These are phyloP conservation scores for Capreolus pygargus DNA, from an alignment of 2,113 vertebrate species.

Conservation along the genomic window DNA sequence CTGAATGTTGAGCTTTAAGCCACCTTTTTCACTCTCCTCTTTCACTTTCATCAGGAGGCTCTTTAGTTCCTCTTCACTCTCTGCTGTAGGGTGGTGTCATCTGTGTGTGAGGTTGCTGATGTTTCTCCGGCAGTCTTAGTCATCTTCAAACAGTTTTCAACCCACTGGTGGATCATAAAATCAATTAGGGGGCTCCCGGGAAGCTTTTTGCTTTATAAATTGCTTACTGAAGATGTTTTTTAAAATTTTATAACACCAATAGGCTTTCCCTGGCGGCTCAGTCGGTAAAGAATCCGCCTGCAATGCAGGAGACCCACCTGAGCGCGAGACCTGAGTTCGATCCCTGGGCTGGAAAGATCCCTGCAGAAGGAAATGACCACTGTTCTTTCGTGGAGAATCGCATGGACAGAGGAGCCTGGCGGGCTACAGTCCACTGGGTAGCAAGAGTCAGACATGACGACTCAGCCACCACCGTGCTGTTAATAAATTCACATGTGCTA, in stretches of 20 bases:
- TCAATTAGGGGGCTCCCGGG: neutral
- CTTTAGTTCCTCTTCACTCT: no score
- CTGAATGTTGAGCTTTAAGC: no score
- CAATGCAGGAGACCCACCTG: neutral
- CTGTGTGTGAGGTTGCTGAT: no score
- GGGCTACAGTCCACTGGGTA: rapidly evolving
- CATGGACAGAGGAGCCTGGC: neutral
- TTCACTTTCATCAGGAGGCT: no score
- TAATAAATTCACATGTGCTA: neutral
- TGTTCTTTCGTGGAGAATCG: rapidly evolving
- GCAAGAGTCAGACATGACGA: neutral
- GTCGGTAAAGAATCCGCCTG: neutral
- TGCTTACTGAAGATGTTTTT: neutral
- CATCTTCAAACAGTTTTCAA: neutral
- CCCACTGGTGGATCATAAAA: neutral
- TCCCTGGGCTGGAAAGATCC: neutral
- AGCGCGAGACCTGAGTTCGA: rapidly evolving
- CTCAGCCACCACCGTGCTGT: rapidly evolving
- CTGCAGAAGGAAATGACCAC: neutral
- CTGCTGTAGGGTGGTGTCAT: no score
- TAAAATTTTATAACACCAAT: neutral
- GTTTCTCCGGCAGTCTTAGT: no score
- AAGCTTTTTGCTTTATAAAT: neutral
- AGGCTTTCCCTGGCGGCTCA: neutral
- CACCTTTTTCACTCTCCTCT: no score